Evolutionary conservation across 2,888 invertebrate species (phyloP).

Genomic region (Leptothorax acervorum): DNA sequence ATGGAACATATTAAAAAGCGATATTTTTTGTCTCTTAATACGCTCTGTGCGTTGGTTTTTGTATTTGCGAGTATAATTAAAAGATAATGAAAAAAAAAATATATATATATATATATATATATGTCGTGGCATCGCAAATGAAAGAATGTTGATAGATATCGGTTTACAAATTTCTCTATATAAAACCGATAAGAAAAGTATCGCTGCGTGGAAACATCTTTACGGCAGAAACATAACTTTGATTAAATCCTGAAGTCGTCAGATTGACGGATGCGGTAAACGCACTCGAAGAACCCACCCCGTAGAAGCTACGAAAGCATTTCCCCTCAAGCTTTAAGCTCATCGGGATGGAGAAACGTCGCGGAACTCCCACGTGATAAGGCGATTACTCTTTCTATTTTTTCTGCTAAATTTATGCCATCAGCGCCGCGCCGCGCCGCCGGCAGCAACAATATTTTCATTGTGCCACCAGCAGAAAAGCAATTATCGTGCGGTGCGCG

Average conservation of each 20-base stretch:
- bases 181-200: not conserved
- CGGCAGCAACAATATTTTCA: conserved; percentile 80
- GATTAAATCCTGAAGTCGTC: conserved; percentile 23
- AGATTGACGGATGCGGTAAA: conserved; percentile 32
- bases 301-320: conserved; percentile 11
- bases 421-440: conserved; percentile 69
- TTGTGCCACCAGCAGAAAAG: conserved; percentile 71
- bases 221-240: not conserved
- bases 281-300: not conserved
- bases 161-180: not conserved
- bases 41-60: too few relatives aligned
- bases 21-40: conserved; percentile 14
- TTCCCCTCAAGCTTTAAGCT: conserved; percentile 13
- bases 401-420: conserved; percentile 83
- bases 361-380: conserved; percentile 79
- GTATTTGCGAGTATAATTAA: not conserved
- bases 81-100: conserved; percentile 9
- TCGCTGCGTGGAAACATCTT: not conserved
- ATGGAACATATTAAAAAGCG: conserved; percentile 9
- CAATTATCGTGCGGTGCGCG: conserved; percentile 72
- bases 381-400: conserved; percentile 83
- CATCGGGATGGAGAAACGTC: conserved; percentile 12
- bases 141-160: not conserved
- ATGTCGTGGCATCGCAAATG: not conserved
- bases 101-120: too few relatives aligned